Evolutionary conservation across 30 jellyfish, hydroid and myxozoan genomes (phyloP), one percentile per base, ranked within the genome.

Genomic region (Aurelia aurita complex sp. Pacific): DNA sequence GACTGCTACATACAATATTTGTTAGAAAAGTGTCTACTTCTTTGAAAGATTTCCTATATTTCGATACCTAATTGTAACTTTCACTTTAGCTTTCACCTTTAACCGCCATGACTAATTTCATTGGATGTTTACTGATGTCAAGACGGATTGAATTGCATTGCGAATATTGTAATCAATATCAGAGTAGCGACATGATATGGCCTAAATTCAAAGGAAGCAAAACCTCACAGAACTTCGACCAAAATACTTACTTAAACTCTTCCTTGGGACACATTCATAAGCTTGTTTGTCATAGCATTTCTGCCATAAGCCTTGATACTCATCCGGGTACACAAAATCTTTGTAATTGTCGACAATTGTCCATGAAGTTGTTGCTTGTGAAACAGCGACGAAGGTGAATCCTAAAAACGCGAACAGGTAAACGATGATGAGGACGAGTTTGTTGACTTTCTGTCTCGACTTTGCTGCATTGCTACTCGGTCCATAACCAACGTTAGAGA

Each of bases 331-430:
- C 19, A 88, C 87, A 73, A 63, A 68, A 46, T 88, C 90, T 55
- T 80, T 88, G 73, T 67, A 79, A 55, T 88, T 64, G 87, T 88
- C 97, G 18, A 65, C 82, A 76, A 88, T 74, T 11, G 90, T 79
- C 97, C 97, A 88, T 3, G 97, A 88, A 38, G 83, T 81, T 9
- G 97, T 88, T 35, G 91, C 85, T 67, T 80, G 97, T 64, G 91
- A 67, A n/a, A 88, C 82, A 84, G 88, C 92, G 65, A 80, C 59
- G 78, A 88, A 81, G 18, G 89, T 62, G 78, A 79, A 73, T 57
- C 91, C 97, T 6, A 88, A 59, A 67, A 88, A 71, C 57, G 91
- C 67, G 82, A 88, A 62, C 46, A 81, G 85, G 50, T 88, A 88
- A 19, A 88, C 83, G 80, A 80, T 46, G 68, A 80, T 64, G 33